Evolutionary conservation across 2,113 vertebrate genomes (phyloP), one percentile per base, ranked within the genome.

Genomic region (Phycodurus eques): DNA sequence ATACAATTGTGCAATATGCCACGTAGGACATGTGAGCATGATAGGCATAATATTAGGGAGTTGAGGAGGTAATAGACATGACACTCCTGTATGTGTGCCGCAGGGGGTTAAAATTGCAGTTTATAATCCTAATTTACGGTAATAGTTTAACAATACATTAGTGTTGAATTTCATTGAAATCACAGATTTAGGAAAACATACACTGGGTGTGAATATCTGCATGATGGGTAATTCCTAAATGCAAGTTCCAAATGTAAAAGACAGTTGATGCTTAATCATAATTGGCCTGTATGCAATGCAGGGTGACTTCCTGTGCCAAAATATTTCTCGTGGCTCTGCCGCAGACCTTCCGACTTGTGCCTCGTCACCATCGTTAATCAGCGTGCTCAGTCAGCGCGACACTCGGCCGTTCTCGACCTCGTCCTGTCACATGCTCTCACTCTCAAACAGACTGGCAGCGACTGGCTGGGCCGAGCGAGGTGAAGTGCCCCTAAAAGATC

Each of bases 401-500:
- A 69, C 74, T 75, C 27, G 70, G 82, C 78, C 75, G 20, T 66
- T 44, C 71, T 19, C 31, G 84, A 82, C 82, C 87, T 72, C 67
- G 85, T 85, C 83, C 73, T 68, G 83, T 84, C 83, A 72, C 51
- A 83, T 80, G n/a, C 66, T 57, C 49, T 86, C 81, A 75, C 31
- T 46, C 49, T 82, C 57, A 79, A 44, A 64, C 65, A n/a, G 67
- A 79, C 64, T 69, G 8, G 8, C 77, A 35, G 39, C 74, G 84
- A 76, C 81, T 70, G 77, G 76, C 65, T 27, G 20, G 73, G 68
- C 77, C 75, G 67, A 78, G 78, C 61, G 68, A 82, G 75, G 61
- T 69, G 82, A 39, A 87, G 79, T 75, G 70, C 85, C 82, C 83
- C 84, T 68, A 68, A 88, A 82, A 14, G 49, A 83, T 15, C 72